Conservation (phyloP, 2,797 vertebrate genomes). For the Sarcoramphus papa region DNA sequence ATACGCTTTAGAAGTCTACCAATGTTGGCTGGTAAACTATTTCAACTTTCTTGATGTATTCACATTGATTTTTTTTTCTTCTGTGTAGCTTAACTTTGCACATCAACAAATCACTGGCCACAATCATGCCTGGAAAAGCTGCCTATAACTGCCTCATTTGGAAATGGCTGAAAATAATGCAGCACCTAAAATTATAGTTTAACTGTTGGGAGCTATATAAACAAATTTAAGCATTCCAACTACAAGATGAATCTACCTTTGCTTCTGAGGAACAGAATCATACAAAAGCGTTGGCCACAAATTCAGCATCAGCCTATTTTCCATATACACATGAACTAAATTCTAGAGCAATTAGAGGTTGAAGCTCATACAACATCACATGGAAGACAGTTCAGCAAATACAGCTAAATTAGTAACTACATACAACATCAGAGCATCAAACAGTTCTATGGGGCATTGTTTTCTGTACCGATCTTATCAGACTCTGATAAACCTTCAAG, state of each 20-base stretch:
- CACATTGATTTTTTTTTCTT: background rate
- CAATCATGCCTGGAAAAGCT: background rate
- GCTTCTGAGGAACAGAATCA: background rate
- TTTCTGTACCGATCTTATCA: background rate
- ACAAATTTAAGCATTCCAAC: background rate
- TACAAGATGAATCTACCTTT: background rate
- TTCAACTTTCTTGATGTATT: background rate
- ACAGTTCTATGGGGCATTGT: background rate
- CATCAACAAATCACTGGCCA: background rate
- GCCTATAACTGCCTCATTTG: background rate
- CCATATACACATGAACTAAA: background rate
- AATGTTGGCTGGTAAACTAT: background rate
- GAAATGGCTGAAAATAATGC: background rate
- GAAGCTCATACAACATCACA: background rate
- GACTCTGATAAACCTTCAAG: background rate
- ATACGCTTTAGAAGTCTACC: background rate
- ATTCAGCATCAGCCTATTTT: background rate
- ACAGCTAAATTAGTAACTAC: background rate
- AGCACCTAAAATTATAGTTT: background rate
- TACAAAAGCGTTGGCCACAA: background rate
- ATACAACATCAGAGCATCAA: background rate
- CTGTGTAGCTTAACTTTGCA: background rate
- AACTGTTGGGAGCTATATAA: background rate
- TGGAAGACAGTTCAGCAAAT: background rate
- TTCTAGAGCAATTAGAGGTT: background rate